A percentile compares a stretch with the other conserved stretches of the same genome.
phyloP scores from a whole-genome alignment of 1,140 invertebrate species.

The Brachionus plicatilis region DNA sequence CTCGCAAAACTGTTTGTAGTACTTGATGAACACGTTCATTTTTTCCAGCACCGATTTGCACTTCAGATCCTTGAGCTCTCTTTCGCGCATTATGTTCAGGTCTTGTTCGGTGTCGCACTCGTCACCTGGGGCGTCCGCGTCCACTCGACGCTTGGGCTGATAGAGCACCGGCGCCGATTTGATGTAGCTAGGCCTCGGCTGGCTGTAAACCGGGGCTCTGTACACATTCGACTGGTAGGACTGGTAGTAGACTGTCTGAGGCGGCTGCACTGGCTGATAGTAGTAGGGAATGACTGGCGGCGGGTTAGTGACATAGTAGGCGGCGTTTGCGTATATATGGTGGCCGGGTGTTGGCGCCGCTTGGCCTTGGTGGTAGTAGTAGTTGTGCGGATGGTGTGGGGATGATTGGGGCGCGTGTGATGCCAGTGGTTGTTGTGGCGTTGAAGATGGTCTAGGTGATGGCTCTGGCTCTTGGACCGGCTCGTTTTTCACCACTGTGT shows the following conservation, averaged over 20 bases:
- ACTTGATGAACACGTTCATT: constrained; percentile 32
- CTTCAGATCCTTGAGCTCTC: not conserved
- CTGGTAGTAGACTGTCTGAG: constrained; percentile 25
- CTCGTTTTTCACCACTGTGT: constrained; percentile 9
- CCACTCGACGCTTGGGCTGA: not conserved
- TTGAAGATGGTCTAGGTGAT: not conserved
- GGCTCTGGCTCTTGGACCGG: not conserved
- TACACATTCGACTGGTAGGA: not conserved
- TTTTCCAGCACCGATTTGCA: constrained; percentile 28
- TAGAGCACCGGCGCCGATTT: not conserved
- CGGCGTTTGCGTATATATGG: not conserved
- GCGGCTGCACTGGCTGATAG: not conserved
- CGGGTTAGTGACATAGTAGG: not conserved
- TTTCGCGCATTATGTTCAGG: constrained; percentile 14
- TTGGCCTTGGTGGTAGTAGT: not conserved
- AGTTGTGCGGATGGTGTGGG: not conserved
- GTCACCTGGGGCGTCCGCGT: not conserved
- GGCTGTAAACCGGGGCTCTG: not conserved
- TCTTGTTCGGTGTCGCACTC: constrained; percentile 26
- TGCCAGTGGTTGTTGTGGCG: not conserved
- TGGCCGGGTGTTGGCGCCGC: not conserved
- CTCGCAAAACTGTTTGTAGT: constrained; percentile 25
- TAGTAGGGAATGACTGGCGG: constrained; percentile 9
- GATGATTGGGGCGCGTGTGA: not conserved
- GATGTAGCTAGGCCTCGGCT: not conserved